A percentile compares a stretch with the other conserved stretches of the same genome.
These are phyloP conservation scores for Gallinago solitaria DNA, from an alignment of 2,797 vertebrate genomes.

Conservation along the genomic window DNA sequence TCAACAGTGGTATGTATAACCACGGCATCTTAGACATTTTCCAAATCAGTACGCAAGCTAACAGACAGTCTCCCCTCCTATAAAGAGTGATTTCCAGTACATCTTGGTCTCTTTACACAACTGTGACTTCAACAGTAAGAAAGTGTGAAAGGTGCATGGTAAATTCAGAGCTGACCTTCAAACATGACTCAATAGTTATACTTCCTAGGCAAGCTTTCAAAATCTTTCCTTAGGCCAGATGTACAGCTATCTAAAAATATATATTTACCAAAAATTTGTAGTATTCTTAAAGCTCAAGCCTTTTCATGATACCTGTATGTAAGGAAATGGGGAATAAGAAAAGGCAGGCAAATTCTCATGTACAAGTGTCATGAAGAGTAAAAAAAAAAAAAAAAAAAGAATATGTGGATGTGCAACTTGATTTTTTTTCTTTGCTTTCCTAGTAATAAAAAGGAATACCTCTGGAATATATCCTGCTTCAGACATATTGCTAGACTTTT, in stretches of 20 bases:
- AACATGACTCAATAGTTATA: not conserved
- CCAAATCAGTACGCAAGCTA: not conserved
- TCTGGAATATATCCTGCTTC: not conserved
- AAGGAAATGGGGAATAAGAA: not conserved
- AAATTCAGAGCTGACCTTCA: not conserved
- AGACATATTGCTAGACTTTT: not conserved
- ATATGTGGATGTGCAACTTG: fast-evolving
- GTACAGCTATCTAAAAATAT: not conserved
- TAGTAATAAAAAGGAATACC: not conserved
- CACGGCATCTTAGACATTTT: not conserved
- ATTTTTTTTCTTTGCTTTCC: not conserved
- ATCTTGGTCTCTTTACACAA: not conserved
- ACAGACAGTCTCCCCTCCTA: not conserved
- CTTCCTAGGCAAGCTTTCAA: not conserved
- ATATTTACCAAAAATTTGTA: not conserved
- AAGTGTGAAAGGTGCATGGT: not conserved
- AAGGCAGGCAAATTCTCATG: not conserved
- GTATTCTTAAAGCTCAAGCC: not conserved
- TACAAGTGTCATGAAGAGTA: fast-evolving
- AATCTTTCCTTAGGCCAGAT: not conserved
- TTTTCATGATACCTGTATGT: not conserved
- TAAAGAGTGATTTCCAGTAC: not conserved
- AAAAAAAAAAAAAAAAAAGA: not conserved
- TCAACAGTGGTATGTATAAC: not conserved
- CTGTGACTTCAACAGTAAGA: not conserved